A percentile compares a stretch with the other conserved stretches of the same genome.
These are phyloP conservation scores for Labrus mixtus DNA, from an alignment of 2,113 vertebrate species.

Conservation along the genomic window DNA sequence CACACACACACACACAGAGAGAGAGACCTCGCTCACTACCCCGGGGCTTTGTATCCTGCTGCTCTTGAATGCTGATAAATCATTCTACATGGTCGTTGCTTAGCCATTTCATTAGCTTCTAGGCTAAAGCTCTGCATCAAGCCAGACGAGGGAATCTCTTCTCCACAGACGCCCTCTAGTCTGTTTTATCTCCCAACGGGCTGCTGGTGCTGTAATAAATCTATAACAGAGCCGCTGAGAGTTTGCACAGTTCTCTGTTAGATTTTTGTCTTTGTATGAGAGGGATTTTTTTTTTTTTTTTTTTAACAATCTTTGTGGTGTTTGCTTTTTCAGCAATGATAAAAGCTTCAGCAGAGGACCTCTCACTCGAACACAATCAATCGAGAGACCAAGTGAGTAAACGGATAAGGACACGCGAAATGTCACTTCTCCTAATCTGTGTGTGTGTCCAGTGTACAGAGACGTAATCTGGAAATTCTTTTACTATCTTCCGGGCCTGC, in stretches of 20 bases:
- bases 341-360: slow-evolving; percentile 87
- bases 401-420: background rate
- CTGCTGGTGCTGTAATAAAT: slow-evolving; percentile 38
- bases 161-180: slow-evolving; percentile 25
- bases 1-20: slow-evolving; percentile 8
- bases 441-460: too few relatives aligned
- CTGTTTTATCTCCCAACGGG: slow-evolving; percentile 7
- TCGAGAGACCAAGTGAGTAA: slow-evolving; percentile 85
- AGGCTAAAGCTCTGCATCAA: slow-evolving; percentile 29
- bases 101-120: slow-evolving; percentile 61
- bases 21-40: background rate
- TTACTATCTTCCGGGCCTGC: slow-evolving; percentile 14
- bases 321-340: slow-evolving; percentile 85
- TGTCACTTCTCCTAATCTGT: too few relatives aligned
- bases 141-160: slow-evolving; percentile 36
- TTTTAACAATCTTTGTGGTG: too few relatives aligned
- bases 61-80: slow-evolving; percentile 24
- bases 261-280: background rate
- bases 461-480: background rate
- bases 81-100: slow-evolving; percentile 25
- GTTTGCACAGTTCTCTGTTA: background rate
- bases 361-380: slow-evolving; percentile 83
- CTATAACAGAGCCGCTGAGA: slow-evolving; percentile 2
- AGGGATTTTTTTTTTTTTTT: slow-evolving; percentile 5
- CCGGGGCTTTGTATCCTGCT: background rate